Base-by-base conservation (phyloP, 2,113 vertebrate genomes). In the Ophiodon elongatus region DNA sequence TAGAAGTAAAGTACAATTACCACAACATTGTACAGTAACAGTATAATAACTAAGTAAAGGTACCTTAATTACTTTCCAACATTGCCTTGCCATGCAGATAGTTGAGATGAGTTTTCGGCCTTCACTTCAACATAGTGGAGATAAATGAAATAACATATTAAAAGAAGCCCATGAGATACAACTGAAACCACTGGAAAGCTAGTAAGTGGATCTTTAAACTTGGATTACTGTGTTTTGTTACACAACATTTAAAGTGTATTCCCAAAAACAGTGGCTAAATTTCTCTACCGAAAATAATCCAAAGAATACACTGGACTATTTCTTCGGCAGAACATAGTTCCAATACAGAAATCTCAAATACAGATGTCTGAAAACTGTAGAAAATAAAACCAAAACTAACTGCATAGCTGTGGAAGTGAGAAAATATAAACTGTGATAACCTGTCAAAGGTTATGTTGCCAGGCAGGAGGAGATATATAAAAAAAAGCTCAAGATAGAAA, bases 401-500 rank as follows among this genome's bases (percentile, higher is more conserved):
- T 52, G 50, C 56, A 59, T 33, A 17, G 13, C 13, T 13, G 52
- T 56, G 11, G 2, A n/a, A 31, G 35, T 59, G 21, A 41, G 11
- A 41, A 56, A 43, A 67, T 56, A 41, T 59, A n/a, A 81, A 71
- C 5, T 67, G n/a, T 69, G 47, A 82, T 67, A 65, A 73, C 74
- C 37, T 81, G 67, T 76, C 79, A 50, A 47, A 82, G 50, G 33
- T 14, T 33, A 62, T 84, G 60, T 84, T 39, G 45, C 39, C 64
- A 72, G 62, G 67, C 41, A 69, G 33, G 43, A 57, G 52, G 54
- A 77, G 50, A 69, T 27, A 33, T 41, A 39, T 25, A 63, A 70
- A 63, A 63, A 47, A 59, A 29, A 37, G 17, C 29, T 57, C 59
- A 80, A 85, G 60, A 81, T 74, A 71, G 76, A 80, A 85, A 80